Conservation (phyloP, 2,113 vertebrate genomes). For the Tursiops truncatus region DNA sequence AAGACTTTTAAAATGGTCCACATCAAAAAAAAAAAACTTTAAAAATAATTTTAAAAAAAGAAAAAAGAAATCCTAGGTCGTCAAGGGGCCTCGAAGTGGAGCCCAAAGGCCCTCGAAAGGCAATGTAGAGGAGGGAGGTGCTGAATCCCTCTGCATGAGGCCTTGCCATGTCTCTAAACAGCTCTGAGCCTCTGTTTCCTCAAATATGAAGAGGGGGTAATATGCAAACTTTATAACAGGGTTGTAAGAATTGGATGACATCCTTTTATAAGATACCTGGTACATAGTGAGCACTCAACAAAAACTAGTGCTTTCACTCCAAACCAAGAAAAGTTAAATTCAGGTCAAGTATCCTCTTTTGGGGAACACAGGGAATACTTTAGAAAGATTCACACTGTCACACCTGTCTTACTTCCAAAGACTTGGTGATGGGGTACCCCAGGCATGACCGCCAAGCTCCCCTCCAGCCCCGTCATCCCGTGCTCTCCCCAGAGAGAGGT, state of each 20-base stretch:
- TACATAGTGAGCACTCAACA: no score
- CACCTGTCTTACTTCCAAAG: not conserved
- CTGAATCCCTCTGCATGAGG: not conserved
- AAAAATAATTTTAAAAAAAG: no score
- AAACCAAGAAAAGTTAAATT: not conserved
- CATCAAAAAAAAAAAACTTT: no score
- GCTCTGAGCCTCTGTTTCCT: not conserved
- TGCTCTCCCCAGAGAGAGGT: not conserved
- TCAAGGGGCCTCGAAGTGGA: no score
- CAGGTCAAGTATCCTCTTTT: not conserved
- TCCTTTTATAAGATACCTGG: no score
- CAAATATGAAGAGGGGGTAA: not conserved
- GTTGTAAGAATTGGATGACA: not conserved
- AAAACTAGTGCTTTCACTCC: no score
- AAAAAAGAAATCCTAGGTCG: not conserved
- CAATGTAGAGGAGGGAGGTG: not conserved
- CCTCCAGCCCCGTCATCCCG: rapidly evolving
- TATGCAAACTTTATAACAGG: not conserved
- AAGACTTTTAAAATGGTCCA: no score
- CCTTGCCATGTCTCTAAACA: not conserved
- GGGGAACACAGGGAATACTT: not conserved
- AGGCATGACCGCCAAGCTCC: not conserved
- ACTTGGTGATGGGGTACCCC: not conserved
- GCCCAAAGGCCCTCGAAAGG: not conserved
- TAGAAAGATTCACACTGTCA: not conserved